phyloP scores from a whole-genome alignment of 1,140 invertebrate genomes.

The Neuroterus valhalla region DNA sequence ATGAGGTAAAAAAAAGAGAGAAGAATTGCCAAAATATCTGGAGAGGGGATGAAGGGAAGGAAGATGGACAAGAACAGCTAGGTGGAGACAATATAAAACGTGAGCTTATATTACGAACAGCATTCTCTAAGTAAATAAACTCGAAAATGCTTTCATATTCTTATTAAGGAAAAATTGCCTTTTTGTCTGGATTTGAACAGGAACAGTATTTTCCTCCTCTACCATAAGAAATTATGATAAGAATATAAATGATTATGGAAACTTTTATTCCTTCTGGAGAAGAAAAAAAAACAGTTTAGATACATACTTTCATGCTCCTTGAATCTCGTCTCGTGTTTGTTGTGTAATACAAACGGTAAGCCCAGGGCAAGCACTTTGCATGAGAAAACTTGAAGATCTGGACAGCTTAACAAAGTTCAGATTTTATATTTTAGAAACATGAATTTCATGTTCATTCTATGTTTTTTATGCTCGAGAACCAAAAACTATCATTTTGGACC shows the following conservation, averaged over 20 bases:
- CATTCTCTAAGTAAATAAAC: not conserved
- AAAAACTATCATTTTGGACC: too few relatives aligned
- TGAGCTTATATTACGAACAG: not conserved
- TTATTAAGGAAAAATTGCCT: not conserved
- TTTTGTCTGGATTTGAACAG: not conserved
- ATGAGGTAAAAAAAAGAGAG: not conserved
- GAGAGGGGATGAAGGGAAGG: too few relatives aligned
- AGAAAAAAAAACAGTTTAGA: not conserved
- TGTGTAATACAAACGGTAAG: conserved; percentile 1
- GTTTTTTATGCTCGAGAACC: too few relatives aligned
- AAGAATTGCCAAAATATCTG: too few relatives aligned
- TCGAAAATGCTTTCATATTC: not conserved
- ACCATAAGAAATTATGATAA: not conserved
- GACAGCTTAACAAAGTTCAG: not conserved
- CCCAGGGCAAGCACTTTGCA: conserved; percentile 16
- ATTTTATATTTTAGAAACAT: conserved; percentile 25
- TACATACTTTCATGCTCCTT: not conserved
- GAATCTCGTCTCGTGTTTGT: conserved; percentile 1
- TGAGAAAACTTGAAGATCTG: conserved; percentile 14
- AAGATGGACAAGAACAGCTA: too few relatives aligned
- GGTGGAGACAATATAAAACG: not conserved
- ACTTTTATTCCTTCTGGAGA: conserved; percentile 1
- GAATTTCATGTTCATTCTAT: too few relatives aligned
- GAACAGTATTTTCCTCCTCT: not conserved
- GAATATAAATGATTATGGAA: conserved; percentile 21